phyloP scores from a whole-genome alignment of 1,140 invertebrate species.

The Apis cerana region DNA sequence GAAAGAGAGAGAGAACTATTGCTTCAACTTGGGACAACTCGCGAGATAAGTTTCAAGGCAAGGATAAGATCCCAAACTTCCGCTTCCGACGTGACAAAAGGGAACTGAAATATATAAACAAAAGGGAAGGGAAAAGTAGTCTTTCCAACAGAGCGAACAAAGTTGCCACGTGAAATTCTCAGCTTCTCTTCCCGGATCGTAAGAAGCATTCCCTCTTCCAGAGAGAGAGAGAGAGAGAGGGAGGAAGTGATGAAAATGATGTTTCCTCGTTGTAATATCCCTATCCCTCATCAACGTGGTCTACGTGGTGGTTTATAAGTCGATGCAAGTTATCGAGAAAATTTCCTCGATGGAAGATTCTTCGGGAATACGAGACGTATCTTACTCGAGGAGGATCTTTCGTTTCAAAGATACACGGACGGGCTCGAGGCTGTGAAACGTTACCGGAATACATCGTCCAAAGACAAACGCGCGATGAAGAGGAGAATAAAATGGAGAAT shows the following conservation, averaged over 20 bases:
- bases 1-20: no score
- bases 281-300: no score
- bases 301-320: no score
- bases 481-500: background rate
- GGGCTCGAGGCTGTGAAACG: background rate
- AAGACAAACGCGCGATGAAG: background rate
- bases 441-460: background rate
- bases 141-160: background rate
- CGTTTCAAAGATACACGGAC: background rate
- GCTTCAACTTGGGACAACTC: background rate
- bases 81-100: slow-evolving; percentile 8
- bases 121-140: background rate
- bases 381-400: background rate
- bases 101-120: slow-evolving; percentile 7
- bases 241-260: no score
- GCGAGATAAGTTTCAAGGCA: slow-evolving; percentile 52
- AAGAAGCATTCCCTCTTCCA: background rate
- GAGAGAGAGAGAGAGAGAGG: no score
- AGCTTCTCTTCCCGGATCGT: background rate
- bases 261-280: no score
- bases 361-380: no score
- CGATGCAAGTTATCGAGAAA: background rate
- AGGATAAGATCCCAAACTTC: slow-evolving; percentile 54
- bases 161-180: background rate
- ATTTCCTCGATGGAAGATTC: background rate